Evolutionary conservation across 2,888 invertebrate genomes (phyloP), one percentile per base, ranked within the genome.

Genomic region (Lamproptera curius): DNA sequence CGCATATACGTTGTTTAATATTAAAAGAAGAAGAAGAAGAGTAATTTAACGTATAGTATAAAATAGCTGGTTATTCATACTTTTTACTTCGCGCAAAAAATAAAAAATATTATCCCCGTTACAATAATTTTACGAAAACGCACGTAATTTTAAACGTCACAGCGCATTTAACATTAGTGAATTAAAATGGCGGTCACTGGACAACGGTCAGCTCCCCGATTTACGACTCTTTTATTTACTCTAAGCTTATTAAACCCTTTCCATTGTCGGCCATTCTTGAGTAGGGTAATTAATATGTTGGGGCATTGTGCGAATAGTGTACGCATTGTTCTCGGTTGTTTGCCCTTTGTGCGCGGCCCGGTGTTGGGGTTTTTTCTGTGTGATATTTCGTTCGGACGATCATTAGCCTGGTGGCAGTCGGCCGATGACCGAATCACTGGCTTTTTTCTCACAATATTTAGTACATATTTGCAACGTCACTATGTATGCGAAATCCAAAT

Each of bases 241-340:
- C 61, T 75, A 78, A 83, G 77, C 81, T 74, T 84, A 84, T 85
- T 85, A 84, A 84, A 86, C 83, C 85, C 84, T 70, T 77, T 72
- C 70, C 55, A 66, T 79, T 78, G 78, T 77, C 57, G 59, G 51
- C 56, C 63, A 62, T 28, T 28, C 28, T 28, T 28, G 28, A 28
- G 28, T 8, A 28, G 28, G 28, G 28, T 28, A 28, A 28, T 28
- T 28, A 28, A 28, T 28, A 28, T 28, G n/a, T 77, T 86, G 84
- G n/a, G 68, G 73, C 62, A 81, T 87, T 86, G 82, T 86, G 83
- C 80, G 61, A 79, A 81, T n/a, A n/a, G n/a, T 76, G 72, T 68
- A 65, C 54, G 61, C 69, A 73, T 84, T 85, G 86, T 87, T 74
- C 82, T 65, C 66, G 61, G 57, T 62, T 70, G 69, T 76, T 73